Evolutionary conservation across 2,113 vertebrate species (phyloP).

Genomic region (Pelusios castaneus): DNA sequence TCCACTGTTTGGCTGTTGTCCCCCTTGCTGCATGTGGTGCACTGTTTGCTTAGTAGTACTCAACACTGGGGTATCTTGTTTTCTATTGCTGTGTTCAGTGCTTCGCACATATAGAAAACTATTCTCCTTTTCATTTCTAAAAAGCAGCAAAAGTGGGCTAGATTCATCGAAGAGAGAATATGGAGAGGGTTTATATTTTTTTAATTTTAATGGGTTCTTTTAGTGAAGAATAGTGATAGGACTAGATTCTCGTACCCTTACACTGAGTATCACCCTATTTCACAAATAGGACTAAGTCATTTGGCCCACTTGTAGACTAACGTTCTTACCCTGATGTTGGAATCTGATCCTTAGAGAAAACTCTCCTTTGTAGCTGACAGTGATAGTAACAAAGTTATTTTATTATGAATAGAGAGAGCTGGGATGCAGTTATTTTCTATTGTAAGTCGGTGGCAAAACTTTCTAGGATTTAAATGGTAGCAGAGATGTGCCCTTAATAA

Average conservation of each 20-base stretch:
- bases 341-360: background rate
- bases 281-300: background rate
- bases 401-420: background rate
- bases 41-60: rapidly evolving
- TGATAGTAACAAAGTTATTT: background rate
- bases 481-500: background rate
- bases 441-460: background rate
- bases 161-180: background rate
- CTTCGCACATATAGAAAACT: background rate
- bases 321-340: background rate
- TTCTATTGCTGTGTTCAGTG: background rate
- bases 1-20: background rate
- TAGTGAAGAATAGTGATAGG: background rate
- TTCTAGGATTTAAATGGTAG: background rate
- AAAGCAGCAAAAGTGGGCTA: background rate
- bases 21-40: background rate
- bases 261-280: background rate
- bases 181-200: background rate
- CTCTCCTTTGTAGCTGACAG: background rate
- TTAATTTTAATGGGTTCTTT: background rate
- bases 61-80: background rate
- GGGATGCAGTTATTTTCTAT: background rate
- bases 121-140: background rate
- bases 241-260: background rate
- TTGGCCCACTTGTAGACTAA: background rate